Conservation (phyloP, 53 echinoderm and acorn worm species). For the Apostichopus leukothele region DNA sequence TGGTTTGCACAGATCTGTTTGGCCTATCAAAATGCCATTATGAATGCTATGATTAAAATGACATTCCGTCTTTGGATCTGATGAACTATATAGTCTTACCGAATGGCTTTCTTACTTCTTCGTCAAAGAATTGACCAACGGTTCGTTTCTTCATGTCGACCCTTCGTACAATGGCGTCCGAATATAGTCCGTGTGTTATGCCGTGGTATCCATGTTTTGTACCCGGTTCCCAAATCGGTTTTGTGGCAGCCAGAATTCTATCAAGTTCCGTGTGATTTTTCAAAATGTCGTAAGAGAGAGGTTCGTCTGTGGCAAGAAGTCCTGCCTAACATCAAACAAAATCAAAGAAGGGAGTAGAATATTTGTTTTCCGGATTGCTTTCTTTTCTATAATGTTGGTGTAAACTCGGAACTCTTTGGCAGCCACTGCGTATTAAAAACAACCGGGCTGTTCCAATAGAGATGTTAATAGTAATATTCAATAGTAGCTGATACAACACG, state of each 20-base stretch:
- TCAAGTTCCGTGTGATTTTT: slow-evolving; percentile 1
- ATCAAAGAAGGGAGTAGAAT: no score
- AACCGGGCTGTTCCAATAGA: no score
- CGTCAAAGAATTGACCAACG: slow-evolving; percentile 24
- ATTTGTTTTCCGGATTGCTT: no score
- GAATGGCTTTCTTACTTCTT: slow-evolving; percentile 26
- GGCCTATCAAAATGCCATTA: no score
- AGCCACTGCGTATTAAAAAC: no score
- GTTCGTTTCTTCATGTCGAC: slow-evolving; percentile 19
- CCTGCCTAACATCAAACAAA: slow-evolving; percentile 10
- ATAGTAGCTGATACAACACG: no score
- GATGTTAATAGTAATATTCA: no score
- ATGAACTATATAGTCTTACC: not conserved
- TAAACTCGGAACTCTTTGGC: no score
- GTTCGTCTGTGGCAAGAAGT: not conserved
- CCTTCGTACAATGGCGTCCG: not conserved
- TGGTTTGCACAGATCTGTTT: no score
- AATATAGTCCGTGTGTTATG: slow-evolving; percentile 2
- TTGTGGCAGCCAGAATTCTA: slow-evolving; percentile 1
- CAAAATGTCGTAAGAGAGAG: slow-evolving; percentile 15
- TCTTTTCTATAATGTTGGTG: no score
- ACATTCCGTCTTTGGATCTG: no score
- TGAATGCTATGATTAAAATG: no score
- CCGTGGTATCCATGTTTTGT: slow-evolving; percentile 17
- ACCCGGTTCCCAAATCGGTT: slow-evolving; percentile 17